A percentile compares a stretch with the other conserved stretches of the same genome.
These are phyloP conservation scores for Philopotamus ludificatus DNA, from an alignment of 1,140 invertebrate genomes.

Conservation along the genomic window DNA sequence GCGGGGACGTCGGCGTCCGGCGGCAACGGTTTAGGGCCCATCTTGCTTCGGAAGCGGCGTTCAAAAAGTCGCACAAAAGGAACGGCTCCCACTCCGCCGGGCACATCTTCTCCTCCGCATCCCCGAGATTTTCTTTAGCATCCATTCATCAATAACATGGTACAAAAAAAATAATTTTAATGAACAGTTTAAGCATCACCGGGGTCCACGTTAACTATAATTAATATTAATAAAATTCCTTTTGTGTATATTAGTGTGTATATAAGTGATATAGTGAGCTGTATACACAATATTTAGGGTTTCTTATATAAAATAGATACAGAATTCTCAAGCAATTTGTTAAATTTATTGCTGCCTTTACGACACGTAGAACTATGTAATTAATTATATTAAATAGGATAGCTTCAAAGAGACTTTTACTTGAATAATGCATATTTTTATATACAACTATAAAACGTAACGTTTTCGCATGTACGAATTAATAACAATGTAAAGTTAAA, in stretches of 20 bases:
- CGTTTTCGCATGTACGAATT: too few species aligned
- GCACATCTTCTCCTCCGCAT: constrained; percentile 34
- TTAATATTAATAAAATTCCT: constrained; percentile 31
- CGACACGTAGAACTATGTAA: constrained; percentile 13
- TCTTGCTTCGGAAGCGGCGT: constrained; percentile 66
- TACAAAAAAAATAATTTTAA: constrained; percentile 22
- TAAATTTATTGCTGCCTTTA: constrained; percentile 22
- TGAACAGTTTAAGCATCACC: constrained; percentile 31
- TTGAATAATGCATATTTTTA: background rate
- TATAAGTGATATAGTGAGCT: constrained; percentile 8
- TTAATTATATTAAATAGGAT: constrained; percentile 3
- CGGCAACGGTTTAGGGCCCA: constrained; percentile 62
- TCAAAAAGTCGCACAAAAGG: constrained; percentile 68
- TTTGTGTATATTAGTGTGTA: constrained; percentile 19
- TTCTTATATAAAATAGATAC: constrained; percentile 5
- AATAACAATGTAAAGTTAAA: too few species aligned
- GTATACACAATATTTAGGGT: constrained; percentile 22
- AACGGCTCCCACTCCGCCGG: constrained; percentile 62
- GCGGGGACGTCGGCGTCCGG: constrained; percentile 51
- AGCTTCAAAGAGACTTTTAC: background rate
- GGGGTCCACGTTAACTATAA: constrained; percentile 38
- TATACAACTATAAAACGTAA: background rate
- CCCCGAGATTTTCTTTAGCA: constrained; percentile 54
- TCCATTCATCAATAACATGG: constrained; percentile 8
- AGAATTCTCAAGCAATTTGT: constrained; percentile 18